phyloP scores from a whole-genome alignment of 1,140 invertebrate species.

The Platyura marginata region DNA sequence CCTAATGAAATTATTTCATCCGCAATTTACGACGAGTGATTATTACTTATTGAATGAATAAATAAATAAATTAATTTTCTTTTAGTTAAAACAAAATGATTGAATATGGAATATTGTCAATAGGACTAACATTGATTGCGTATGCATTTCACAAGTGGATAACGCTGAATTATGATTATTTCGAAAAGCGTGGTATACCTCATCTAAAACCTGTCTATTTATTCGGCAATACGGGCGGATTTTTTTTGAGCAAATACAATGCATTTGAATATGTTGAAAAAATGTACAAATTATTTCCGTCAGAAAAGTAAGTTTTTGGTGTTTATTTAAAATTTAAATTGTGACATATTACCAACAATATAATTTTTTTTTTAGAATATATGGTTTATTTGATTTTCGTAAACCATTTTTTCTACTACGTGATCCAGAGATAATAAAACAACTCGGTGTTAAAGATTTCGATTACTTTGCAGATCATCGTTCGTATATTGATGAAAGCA shows the following conservation, averaged over 20 bases:
- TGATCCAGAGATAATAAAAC: slow-evolving; percentile 22
- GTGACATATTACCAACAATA: slow-evolving; percentile 3
- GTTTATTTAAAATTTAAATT: not conserved
- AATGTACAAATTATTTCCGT: not conserved
- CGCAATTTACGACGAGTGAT: no score
- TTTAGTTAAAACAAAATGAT: not conserved
- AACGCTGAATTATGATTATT: slow-evolving; percentile 5
- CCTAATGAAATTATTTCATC: no score
- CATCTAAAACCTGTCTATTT: slow-evolving; percentile 6
- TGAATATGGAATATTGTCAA: not conserved
- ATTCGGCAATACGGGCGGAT: slow-evolving; percentile 7
- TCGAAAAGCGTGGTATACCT: slow-evolving; percentile 6
- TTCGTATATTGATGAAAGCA: not conserved
- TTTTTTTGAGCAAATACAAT: not conserved
- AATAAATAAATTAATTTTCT: no score
- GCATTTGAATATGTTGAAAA: not conserved
- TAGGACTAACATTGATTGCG: not conserved
- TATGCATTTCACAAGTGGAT: slow-evolving; percentile 2
- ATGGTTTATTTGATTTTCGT: slow-evolving; percentile 18
- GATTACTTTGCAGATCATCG: slow-evolving; percentile 22
- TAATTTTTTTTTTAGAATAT: slow-evolving; percentile 10
- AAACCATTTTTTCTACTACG: slow-evolving; percentile 15
- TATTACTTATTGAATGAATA: no score
- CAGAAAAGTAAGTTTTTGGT: not conserved
- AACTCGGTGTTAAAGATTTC: slow-evolving; percentile 26